Base-by-base conservation (phyloP, 2,113 vertebrate genomes). In the Tichodroma muraria region DNA sequence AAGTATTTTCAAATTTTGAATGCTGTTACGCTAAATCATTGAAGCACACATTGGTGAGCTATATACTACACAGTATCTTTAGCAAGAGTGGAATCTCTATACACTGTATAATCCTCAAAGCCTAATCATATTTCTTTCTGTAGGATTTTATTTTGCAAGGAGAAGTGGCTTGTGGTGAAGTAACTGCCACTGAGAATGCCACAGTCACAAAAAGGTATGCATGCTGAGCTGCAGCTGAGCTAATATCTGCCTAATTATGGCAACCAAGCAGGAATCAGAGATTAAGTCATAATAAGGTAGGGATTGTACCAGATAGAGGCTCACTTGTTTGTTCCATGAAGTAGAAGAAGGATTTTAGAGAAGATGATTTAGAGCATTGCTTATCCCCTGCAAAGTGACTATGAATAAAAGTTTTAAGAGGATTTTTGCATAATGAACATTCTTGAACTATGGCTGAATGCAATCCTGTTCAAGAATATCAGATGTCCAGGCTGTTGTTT, bases 191-290 rank as follows among this genome's bases (percentile, higher is more conserved):
- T 71, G 54, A 31, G 70, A 76, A 60, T 97, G 71, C 69, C 86
- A 88, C 66, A 83, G 78, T 87, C 64, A 89, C 33, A 49, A 54
- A 88, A 88, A 93, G 63, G 60, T 91, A 78, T 71, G n/a, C 87
- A 60, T 91, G 60, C 91, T 83, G 94, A 88, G 93, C 64, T 93
- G 68, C 60, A 89, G 81, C 79, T 91, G 87, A 93, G 64, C 79
- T 91, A 93, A 83, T 93, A 76, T 88, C 83, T 78, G 27, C 57
- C 94, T 97, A 89, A 95, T 95, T 95, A 89, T 94, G 75, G 79
- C 71, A 95, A 61, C 75, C 59, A 83, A 75, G 60, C 24, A 91
- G 89, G 76, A 95, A 80, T 93, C 88, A 56, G 81, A 93, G 79
- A 91, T 96, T 95, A 94, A 93, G 75, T 70, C 81, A 85, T 95